These are phyloP conservation scores for Ornithoptera alexandrae DNA, from an alignment of 2,888 invertebrate species.

Conservation along the genomic window DNA sequence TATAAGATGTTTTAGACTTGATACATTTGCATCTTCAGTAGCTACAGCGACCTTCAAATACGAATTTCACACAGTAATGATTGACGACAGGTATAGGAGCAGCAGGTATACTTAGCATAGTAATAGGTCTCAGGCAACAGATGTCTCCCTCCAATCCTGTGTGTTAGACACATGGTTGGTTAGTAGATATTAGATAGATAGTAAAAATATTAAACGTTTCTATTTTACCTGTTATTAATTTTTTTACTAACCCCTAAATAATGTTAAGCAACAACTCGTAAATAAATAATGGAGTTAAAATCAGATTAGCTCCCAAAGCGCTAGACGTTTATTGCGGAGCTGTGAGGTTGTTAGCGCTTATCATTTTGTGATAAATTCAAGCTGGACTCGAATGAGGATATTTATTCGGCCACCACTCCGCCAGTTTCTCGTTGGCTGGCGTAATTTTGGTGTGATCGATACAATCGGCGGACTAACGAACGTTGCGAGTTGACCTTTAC, in stretches of 20 bases:
- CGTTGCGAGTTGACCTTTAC: neutral
- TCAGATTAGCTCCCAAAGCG: conserved; percentile 7
- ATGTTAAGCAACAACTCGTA: neutral
- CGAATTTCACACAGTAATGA: too few relatives aligned
- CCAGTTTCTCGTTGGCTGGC: conserved; percentile 5
- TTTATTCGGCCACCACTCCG: conserved; percentile 4
- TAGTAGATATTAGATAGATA: too few relatives aligned
- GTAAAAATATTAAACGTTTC: too few relatives aligned
- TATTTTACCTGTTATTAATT: neutral
- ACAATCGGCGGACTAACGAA: neutral
- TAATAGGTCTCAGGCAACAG: too few relatives aligned
- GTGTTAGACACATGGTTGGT: too few relatives aligned
- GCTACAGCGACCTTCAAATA: too few relatives aligned
- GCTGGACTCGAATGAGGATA: conserved; percentile 4
- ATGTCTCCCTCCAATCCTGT: too few relatives aligned
- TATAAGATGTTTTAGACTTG: too few relatives aligned
- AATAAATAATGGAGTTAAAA: conserved; percentile 15
- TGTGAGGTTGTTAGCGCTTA: conserved; percentile 22
- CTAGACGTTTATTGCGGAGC: conserved; percentile 19
- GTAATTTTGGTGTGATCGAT: conserved; percentile 6
- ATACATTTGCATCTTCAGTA: too few relatives aligned
- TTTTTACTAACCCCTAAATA: neutral
- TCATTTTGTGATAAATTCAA: conserved; percentile 24
- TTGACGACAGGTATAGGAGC: too few relatives aligned
- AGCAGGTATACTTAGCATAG: too few relatives aligned